Evolutionary conservation across 2,797 vertebrate genomes (phyloP).

Genomic region (Myotis findleyi): DNA sequence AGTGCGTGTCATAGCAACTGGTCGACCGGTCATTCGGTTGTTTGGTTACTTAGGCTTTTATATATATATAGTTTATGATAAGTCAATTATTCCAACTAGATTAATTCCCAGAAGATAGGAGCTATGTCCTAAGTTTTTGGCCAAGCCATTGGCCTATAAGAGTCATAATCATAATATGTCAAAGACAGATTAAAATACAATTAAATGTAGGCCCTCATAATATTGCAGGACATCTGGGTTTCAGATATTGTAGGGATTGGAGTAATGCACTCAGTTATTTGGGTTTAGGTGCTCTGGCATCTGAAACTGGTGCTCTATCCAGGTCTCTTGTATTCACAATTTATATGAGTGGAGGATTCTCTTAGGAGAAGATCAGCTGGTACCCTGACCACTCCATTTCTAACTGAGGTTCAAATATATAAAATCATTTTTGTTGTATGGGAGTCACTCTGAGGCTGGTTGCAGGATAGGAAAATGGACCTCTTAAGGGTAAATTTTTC

Average conservation of each 20-base stretch:
- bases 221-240: background rate
- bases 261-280: background rate
- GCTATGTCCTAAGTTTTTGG: slow-evolving; percentile 6
- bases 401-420: background rate
- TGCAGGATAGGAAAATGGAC: background rate
- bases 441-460: background rate
- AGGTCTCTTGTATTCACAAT: background rate
- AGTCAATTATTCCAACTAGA: slow-evolving; percentile 8
- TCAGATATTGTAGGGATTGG: background rate
- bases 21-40: too few species aligned
- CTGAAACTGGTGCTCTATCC: background rate
- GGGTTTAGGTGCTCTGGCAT: background rate
- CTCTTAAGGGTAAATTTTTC: background rate
- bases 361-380: background rate
- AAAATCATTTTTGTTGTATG: background rate
- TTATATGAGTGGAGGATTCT: background rate
- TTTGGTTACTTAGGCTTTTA: too few species aligned
- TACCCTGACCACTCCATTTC: background rate
- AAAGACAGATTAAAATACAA: slow-evolving; percentile 49
- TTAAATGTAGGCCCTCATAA: background rate
- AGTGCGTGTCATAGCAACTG: too few species aligned
- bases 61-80: background rate
- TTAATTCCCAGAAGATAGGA: slow-evolving; percentile 25
- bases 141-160: background rate
- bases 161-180: slow-evolving; percentile 21